Evolutionary conservation across 2,113 vertebrate species (phyloP).

Genomic region (Pampusana beccarii): DNA sequence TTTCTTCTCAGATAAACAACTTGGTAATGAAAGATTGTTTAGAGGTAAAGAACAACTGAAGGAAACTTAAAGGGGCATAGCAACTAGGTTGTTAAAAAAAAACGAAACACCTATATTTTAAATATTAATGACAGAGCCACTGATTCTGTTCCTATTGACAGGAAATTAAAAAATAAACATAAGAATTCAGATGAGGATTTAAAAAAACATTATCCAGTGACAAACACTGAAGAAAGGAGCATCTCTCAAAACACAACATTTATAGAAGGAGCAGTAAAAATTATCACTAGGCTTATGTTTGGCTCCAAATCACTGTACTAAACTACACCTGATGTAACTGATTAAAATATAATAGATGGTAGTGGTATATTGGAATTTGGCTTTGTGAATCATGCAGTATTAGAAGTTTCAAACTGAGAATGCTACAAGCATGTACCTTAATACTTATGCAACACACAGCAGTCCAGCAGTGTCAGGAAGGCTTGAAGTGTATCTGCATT

Average conservation of each 20-base stretch:
- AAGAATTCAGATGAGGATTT: constrained; percentile 18
- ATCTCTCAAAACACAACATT: neutral
- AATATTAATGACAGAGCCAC: constrained; percentile 17
- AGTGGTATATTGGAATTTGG: neutral
- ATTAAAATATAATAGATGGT: neutral
- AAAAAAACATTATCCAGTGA: neutral
- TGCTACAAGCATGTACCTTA: neutral
- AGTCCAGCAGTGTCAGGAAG: neutral
- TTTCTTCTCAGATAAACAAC: constrained; percentile 67
- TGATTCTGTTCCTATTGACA: neutral
- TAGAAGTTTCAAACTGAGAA: neutral
- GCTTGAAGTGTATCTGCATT: neutral
- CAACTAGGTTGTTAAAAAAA: constrained; percentile 2
- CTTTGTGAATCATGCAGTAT: neutral
- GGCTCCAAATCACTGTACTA: neutral
- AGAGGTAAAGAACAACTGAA: constrained; percentile 28
- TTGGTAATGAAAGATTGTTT: constrained; percentile 63
- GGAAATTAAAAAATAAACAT: constrained; percentile 46
- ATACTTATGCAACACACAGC: neutral
- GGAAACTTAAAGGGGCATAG: constrained; percentile 42
- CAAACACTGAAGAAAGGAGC: neutral
- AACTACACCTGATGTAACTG: neutral
- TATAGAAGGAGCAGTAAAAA: constrained; percentile 18
- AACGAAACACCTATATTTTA: neutral
- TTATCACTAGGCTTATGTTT: neutral